Evolutionary conservation across 2,888 invertebrate genomes (phyloP).

Genomic region (Empis livida): DNA sequence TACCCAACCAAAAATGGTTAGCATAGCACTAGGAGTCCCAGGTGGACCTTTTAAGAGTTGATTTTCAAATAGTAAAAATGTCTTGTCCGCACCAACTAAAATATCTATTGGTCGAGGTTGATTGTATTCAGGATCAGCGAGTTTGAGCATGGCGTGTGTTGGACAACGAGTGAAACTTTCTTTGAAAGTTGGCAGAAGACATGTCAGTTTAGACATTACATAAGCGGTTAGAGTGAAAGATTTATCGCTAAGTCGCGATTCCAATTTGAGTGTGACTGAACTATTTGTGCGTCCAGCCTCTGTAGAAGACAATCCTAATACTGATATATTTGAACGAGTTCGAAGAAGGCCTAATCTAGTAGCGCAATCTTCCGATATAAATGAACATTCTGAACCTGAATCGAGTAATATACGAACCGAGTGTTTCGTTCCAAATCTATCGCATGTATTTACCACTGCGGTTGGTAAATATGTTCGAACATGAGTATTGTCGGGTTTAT

Average conservation of each 20-base stretch:
- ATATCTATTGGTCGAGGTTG: slow-evolving; percentile 9
- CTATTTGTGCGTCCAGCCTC: too few species aligned
- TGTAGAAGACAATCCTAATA: too few species aligned
- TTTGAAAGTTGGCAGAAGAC: too few species aligned
- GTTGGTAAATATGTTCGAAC: too few species aligned
- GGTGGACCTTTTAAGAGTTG: slow-evolving; percentile 1
- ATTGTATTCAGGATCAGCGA: slow-evolving; percentile 11
- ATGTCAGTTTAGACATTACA: slow-evolving; percentile 5
- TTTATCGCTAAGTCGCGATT: background rate
- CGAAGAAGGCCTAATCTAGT: too few species aligned
- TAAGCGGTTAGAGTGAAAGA: slow-evolving; percentile 1
- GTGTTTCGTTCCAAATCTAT: too few species aligned
- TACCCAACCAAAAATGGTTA: background rate
- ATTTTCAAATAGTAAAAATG: slow-evolving; percentile 7
- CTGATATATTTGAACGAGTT: too few species aligned
- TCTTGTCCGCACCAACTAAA: slow-evolving; percentile 9
- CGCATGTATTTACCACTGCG: too few species aligned
- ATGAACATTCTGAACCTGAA: too few species aligned
- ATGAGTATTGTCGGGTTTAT: too few species aligned
- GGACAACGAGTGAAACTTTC: too few species aligned
- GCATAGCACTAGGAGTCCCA: slow-evolving; percentile 6
- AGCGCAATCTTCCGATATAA: too few species aligned
- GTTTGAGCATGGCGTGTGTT: background rate
- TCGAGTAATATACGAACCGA: background rate
- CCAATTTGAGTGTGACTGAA: slow-evolving; percentile 1